These are phyloP conservation scores for Prorops nasuta DNA, from an alignment of 1,140 invertebrate species.

Conservation along the genomic window DNA sequence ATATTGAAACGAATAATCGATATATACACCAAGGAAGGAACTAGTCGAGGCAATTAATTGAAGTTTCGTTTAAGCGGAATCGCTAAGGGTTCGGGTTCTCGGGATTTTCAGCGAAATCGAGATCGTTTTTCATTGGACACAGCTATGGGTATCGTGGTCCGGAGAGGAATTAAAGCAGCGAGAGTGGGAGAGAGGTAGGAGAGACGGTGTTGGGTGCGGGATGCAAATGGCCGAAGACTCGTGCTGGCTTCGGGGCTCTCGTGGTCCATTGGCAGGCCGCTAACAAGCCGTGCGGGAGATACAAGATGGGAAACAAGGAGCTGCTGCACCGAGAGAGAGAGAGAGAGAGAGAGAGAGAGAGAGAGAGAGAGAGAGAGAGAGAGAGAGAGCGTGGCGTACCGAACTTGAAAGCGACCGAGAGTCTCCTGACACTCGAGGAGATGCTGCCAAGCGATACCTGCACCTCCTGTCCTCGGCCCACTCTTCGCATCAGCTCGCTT, in stretches of 20 bases:
- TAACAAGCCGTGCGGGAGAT: constrained; percentile 39
- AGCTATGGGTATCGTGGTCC: no score
- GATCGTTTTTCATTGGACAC: background rate
- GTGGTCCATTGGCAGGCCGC: constrained; percentile 44
- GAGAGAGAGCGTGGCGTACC: constrained; percentile 46
- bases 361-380: constrained; percentile 31
- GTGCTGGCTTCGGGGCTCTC: constrained; percentile 19
- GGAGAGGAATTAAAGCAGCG: no score
- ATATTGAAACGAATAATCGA: no score
- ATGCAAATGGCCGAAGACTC: constrained; percentile 40
- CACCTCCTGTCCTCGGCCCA: constrained; percentile 34
- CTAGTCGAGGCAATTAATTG: no score
- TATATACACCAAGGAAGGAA: no score
- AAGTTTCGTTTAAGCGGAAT: background rate
- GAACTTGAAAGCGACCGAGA: constrained; percentile 20
- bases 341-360: constrained; percentile 26
- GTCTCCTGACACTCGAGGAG: constrained; percentile 44
- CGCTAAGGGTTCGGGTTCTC: background rate
- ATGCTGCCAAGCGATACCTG: constrained; percentile 47
- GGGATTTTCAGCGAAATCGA: background rate
- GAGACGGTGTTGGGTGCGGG: constrained; percentile 5
- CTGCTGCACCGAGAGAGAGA: constrained; percentile 11
- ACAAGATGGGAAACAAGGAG: constrained; percentile 10
- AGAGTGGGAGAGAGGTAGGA: background rate
- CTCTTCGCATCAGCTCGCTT: no score